Evolutionary conservation across 1,140 invertebrate species (phyloP).

Genomic region (Doryteuthis pealeii): DNA sequence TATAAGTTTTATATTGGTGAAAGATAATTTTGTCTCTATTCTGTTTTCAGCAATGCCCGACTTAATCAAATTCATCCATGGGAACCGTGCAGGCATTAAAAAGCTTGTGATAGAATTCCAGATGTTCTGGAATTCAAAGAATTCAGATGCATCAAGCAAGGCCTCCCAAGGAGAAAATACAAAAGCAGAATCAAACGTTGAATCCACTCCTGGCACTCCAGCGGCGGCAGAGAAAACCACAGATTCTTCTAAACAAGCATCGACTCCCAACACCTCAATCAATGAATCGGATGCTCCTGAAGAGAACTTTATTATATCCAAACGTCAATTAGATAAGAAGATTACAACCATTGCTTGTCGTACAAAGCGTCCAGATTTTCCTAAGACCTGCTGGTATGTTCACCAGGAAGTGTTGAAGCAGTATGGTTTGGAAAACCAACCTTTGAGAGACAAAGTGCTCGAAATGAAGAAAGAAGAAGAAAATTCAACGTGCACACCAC

Average conservation of each 20-base stretch:
- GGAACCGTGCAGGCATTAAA: slow-evolving; percentile 66
- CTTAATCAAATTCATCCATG: slow-evolving; percentile 71
- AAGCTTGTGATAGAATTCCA: slow-evolving; percentile 71
- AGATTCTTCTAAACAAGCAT: neutral
- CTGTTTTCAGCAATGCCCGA: slow-evolving; percentile 66
- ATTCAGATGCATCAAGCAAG: slow-evolving; percentile 57
- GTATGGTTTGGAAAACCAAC: slow-evolving; percentile 64
- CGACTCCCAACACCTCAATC: slow-evolving; percentile 13
- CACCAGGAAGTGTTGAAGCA: slow-evolving; percentile 64
- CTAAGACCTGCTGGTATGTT: slow-evolving; percentile 72
- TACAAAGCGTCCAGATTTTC: slow-evolving; percentile 60
- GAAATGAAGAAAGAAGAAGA: neutral
- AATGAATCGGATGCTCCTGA: slow-evolving; percentile 18
- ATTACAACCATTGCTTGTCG: slow-evolving; percentile 65
- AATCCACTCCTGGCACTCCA: slow-evolving; percentile 16
- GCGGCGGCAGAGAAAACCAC: slow-evolving; percentile 12
- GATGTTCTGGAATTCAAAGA: slow-evolving; percentile 64
- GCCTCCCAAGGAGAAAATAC: slow-evolving; percentile 11
- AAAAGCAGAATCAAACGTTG: slow-evolving; percentile 29
- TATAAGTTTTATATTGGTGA: too few relatives aligned
- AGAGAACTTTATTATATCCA: slow-evolving; percentile 44
- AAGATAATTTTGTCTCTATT: too few relatives aligned
- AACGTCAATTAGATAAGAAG: slow-evolving; percentile 54
- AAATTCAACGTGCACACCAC: neutral
- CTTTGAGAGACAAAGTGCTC: slow-evolving; percentile 22